Percentiles rank a stretch among this genome's conserved stretches.
phyloP scores from a whole-genome alignment of 2,888 invertebrate genomes.

The Cosmia trapezina region DNA sequence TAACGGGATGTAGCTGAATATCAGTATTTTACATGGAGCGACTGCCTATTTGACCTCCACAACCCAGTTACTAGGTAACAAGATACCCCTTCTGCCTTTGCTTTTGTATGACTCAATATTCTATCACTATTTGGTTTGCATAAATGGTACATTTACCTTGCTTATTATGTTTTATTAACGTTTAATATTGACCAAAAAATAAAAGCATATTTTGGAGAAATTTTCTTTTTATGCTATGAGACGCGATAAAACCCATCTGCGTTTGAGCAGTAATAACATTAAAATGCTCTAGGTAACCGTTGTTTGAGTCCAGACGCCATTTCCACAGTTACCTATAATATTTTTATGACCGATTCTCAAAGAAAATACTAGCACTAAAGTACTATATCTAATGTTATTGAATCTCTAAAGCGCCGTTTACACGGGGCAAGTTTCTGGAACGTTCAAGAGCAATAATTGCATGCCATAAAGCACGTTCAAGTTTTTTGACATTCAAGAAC shows the following conservation, averaged over 20 bases:
- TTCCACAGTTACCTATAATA: slow-evolving; percentile 29
- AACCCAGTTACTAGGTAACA: too few relatives aligned
- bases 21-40: too few relatives aligned
- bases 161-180: neutral
- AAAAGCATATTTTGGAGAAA: slow-evolving; percentile 17
- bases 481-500: too few relatives aligned
- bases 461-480: too few relatives aligned
- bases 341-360: slow-evolving; percentile 46
- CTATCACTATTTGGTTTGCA: neutral
- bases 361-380: neutral
- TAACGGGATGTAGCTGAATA: too few relatives aligned
- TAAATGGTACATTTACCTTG: neutral
- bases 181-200: slow-evolving; percentile 17
- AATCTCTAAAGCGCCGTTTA: slow-evolving; percentile 4
- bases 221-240: slow-evolving; percentile 37
- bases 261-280: slow-evolving; percentile 47
- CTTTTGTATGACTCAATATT: too few relatives aligned
- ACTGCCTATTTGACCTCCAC: too few relatives aligned
- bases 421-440: too few relatives aligned
- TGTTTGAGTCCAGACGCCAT: slow-evolving; percentile 18
- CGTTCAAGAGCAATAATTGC: too few relatives aligned
- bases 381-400: slow-evolving; percentile 21
- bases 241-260: slow-evolving; percentile 55
- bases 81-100: too few relatives aligned
- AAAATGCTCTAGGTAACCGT: slow-evolving; percentile 41